Conservation (phyloP, 2,888 invertebrate species). For the Eupeodes luniger region DNA sequence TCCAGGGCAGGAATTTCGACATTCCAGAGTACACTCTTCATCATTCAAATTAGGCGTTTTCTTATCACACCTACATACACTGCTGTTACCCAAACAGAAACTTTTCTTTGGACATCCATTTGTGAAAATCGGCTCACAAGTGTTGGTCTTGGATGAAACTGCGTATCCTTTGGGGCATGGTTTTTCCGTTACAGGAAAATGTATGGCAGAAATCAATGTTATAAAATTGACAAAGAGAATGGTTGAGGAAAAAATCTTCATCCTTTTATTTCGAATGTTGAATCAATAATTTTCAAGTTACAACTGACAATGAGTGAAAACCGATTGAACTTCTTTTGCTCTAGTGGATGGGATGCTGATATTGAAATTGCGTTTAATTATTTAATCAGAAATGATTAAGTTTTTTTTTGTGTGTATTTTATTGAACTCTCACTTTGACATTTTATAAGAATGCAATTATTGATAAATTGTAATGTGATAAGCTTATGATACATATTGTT, state of each 20-base stretch:
- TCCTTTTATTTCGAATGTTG: neutral
- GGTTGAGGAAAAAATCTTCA: neutral
- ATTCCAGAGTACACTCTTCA: neutral
- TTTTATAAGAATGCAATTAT: neutral
- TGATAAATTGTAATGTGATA: neutral
- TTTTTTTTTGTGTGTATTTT: neutral
- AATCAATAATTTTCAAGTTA: neutral
- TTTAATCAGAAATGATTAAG: neutral
- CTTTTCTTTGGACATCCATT: constrained; percentile 5
- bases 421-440: constrained; percentile 3
- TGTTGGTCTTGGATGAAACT: neutral
- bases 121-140: neutral
- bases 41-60: neutral
- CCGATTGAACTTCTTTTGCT: neutral
- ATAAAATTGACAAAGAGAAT: neutral
- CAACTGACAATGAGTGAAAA: neutral
- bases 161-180: constrained; percentile 11
- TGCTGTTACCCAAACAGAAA: neutral
- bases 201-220: neutral
- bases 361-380: neutral
- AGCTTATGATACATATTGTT: neutral
- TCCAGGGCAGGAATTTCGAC: neutral
- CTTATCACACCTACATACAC: neutral
- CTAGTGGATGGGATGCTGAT: neutral
- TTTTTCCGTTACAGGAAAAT: neutral